Evolutionary conservation across 2,888 invertebrate species (phyloP).

Genomic region (Pristionchus maxplancki): DNA sequence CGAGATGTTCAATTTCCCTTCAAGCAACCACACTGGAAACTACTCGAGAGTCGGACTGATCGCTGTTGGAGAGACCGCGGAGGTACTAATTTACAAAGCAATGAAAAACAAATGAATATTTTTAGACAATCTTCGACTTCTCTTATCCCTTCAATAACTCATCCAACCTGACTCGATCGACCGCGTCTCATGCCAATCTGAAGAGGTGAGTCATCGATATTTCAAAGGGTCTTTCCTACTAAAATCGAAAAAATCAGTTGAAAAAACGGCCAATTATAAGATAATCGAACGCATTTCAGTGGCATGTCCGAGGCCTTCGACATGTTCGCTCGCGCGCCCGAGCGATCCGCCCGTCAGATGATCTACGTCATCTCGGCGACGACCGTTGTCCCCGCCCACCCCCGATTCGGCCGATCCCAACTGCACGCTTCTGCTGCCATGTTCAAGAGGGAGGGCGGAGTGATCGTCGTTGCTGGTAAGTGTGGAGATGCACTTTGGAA

Average conservation of each 20-base stretch:
- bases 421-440: background rate
- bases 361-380: constrained; percentile 5
- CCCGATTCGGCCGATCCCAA: background rate
- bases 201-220: background rate
- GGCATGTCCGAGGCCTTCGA: background rate
- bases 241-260: too few species aligned
- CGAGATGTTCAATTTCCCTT: background rate
- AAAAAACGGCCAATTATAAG: too few species aligned
- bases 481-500: background rate
- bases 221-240: too few species aligned
- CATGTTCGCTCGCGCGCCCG: background rate
- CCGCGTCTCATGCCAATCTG: background rate
- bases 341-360: background rate
- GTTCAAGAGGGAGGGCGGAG: background rate
- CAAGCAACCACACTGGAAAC: background rate
- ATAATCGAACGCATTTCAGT: background rate
- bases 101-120: background rate
- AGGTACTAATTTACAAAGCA: background rate
- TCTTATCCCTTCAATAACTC: background rate
- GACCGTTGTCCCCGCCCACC: background rate
- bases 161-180: background rate
- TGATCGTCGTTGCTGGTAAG: background rate
- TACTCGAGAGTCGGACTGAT: background rate
- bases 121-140: background rate
- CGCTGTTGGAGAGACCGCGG: background rate